These are phyloP conservation scores for Heliconius ethilla DNA, from an alignment of 2,888 invertebrate genomes.

Conservation along the genomic window DNA sequence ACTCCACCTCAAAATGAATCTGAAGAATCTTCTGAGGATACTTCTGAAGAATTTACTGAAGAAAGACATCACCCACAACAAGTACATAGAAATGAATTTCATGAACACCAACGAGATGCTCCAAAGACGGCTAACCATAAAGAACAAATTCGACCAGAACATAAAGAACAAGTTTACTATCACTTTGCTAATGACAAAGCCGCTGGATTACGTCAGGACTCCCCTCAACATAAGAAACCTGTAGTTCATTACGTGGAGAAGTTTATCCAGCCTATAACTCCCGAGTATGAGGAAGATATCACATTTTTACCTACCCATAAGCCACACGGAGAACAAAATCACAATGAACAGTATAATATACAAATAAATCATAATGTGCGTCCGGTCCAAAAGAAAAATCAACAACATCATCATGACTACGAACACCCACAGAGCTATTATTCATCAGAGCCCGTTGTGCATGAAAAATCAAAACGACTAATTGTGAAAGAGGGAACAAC, in stretches of 20 bases:
- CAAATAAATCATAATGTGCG: conserved; percentile 39
- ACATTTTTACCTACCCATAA: conserved; percentile 54
- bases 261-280: conserved; percentile 55
- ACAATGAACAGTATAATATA: conserved; percentile 52
- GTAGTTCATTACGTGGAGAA: conserved; percentile 48
- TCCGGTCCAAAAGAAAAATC: conserved; percentile 9
- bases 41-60: conserved; percentile 36
- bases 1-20: conserved; percentile 38
- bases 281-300: conserved; percentile 66
- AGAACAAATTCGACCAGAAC: conserved; percentile 46
- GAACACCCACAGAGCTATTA: conserved; percentile 45
- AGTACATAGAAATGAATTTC: conserved; percentile 17
- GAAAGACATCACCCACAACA: conserved; percentile 32
- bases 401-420: conserved; percentile 42
- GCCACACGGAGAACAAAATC: conserved; percentile 60
- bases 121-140: conserved; percentile 36
- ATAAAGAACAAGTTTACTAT: conserved; percentile 46
- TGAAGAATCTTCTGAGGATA: conserved; percentile 43
- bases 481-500: conserved; percentile 67
- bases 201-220: background rate
- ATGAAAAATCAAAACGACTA: conserved; percentile 68
- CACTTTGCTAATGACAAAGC: conserved; percentile 40
- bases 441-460: conserved; percentile 53
- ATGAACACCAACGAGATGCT: conserved; percentile 38
- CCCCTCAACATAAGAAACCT: conserved; percentile 5